Conservation (phyloP, 2,113 vertebrate species). For the Malurus elegans region DNA sequence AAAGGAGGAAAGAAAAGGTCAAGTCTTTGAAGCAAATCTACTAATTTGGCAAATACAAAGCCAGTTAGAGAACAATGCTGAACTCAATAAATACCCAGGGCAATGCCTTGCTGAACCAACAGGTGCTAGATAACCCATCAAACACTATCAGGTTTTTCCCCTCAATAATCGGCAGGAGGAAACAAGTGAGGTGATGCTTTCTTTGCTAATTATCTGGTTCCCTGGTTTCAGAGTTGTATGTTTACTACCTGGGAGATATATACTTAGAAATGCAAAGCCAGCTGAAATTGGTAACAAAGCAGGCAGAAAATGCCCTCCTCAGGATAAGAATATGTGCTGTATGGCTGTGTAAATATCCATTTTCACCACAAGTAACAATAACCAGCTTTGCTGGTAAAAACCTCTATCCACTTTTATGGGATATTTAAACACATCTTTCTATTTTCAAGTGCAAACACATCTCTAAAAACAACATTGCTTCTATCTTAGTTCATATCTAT, state of each 20-base stretch:
- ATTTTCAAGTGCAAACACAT: background rate
- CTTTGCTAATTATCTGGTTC: conserved; percentile 81
- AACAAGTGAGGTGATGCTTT: conserved; percentile 81
- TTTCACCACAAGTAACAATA: background rate
- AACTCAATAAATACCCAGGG: conserved; percentile 26
- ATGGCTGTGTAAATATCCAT: background rate
- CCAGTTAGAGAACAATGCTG: conserved; percentile 30
- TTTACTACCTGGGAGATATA: conserved; percentile 73
- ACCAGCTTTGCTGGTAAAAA: background rate
- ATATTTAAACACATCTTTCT: background rate
- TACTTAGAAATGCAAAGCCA: conserved; percentile 76
- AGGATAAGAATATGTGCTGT: conserved; percentile 70
- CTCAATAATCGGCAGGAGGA: conserved; percentile 75
- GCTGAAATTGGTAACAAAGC: conserved; percentile 46
- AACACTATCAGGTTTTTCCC: conserved; percentile 71
- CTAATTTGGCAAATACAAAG: conserved; percentile 70
- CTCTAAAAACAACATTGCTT: background rate
- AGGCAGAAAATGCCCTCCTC: conserved; percentile 70
- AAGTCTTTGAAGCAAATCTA: conserved; percentile 60
- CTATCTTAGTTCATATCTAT: background rate
- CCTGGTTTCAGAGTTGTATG: conserved; percentile 75
- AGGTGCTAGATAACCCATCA: conserved; percentile 77
- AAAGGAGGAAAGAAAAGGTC: conserved; percentile 83
- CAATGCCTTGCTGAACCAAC: conserved; percentile 42
- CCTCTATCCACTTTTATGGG: background rate